Percentiles rank a stretch among this genome's conserved stretches.
Conservation (phyloP, 2,888 invertebrate genomes). For the Apocheima hispidaria region DNA sequence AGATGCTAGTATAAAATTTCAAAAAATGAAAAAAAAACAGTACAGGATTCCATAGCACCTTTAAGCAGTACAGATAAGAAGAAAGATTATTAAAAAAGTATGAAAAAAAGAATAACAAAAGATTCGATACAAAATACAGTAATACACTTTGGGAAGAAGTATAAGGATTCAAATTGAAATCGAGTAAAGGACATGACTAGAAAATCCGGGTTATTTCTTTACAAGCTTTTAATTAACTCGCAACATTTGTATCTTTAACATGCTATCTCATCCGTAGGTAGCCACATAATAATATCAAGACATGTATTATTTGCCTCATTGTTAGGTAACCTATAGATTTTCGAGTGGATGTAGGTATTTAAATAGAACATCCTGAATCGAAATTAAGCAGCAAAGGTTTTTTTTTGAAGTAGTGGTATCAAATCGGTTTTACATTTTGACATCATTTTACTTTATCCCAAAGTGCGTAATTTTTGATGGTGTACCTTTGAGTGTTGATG, state of each 20-base stretch:
- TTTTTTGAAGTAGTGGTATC: background rate
- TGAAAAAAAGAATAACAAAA: background rate
- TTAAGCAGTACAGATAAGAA: background rate
- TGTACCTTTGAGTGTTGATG: conserved; percentile 43
- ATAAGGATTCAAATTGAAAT: conserved; percentile 7
- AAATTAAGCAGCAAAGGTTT: background rate
- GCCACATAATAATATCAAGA: background rate
- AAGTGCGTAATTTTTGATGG: conserved; percentile 19
- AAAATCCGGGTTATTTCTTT: too few relatives aligned
- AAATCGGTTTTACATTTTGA: background rate
- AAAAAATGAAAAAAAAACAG: too few relatives aligned
- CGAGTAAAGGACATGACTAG: too few relatives aligned
- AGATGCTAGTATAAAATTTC: too few relatives aligned
- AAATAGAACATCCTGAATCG: background rate
- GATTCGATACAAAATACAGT: conserved; percentile 5
- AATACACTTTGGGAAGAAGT: conserved; percentile 27
- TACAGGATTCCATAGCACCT: too few relatives aligned
- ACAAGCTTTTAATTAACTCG: too few relatives aligned
- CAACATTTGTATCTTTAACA: too few relatives aligned
- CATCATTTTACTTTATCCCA: conserved; percentile 24
- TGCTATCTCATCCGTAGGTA: too few relatives aligned
- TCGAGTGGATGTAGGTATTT: background rate
- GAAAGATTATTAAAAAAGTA: background rate
- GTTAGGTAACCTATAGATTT: background rate
- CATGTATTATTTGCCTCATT: background rate